Conservation (phyloP, 2,113 vertebrate genomes). For the Macrotis lagotis region DNA sequence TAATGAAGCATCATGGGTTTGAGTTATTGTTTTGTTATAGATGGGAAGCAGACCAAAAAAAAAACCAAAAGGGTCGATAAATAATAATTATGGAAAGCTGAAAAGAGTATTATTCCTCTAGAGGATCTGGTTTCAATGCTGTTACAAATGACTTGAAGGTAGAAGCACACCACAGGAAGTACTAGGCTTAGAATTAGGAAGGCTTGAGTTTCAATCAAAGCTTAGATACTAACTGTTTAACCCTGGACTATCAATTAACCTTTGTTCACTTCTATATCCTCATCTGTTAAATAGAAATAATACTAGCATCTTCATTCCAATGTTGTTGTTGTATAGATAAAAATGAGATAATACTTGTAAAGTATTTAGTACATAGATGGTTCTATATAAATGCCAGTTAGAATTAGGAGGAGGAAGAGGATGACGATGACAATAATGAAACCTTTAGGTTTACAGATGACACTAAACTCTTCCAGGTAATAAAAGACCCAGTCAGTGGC, state of each 20-base stretch:
- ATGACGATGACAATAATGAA: not conserved
- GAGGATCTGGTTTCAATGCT: not conserved
- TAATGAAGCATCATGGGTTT: not conserved
- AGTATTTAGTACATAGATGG: not conserved
- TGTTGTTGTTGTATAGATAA: not conserved
- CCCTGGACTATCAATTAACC: not conserved
- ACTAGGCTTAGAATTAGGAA: not conserved
- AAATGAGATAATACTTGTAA: not conserved
- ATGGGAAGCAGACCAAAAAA: not conserved
- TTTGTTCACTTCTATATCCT: not conserved
- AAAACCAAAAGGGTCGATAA: not conserved
- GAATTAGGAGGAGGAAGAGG: not conserved
- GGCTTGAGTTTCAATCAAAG: not conserved
- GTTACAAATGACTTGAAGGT: slow-evolving; percentile 43
- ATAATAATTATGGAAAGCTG: not conserved
- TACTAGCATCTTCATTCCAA: not conserved
- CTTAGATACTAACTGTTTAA: not conserved
- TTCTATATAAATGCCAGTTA: not conserved
- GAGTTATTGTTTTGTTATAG: not conserved
- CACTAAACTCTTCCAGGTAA: not conserved
- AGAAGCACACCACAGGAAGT: not conserved
- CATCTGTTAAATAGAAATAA: not conserved
- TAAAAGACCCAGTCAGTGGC: slow-evolving; percentile 13
- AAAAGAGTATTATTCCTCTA: not conserved
- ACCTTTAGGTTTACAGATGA: slow-evolving; percentile 2